Percentiles rank a stretch among this genome's conserved stretches.
Conservation (phyloP, 2,113 vertebrate species). For the Nerophis ophidion region DNA sequence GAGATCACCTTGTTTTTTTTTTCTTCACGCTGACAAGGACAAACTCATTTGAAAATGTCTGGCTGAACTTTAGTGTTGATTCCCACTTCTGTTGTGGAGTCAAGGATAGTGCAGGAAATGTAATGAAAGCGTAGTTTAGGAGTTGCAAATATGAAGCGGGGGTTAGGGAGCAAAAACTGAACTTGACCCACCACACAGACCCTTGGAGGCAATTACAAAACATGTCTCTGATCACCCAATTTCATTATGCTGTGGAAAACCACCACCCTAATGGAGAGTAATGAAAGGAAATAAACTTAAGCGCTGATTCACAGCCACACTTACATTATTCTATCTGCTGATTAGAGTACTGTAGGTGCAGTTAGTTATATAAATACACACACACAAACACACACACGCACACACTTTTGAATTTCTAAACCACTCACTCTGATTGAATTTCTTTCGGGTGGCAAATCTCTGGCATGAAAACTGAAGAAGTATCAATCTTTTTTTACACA, state of each 20-base stretch:
- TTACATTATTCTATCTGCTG: constrained; percentile 27
- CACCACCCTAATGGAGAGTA: constrained; percentile 47
- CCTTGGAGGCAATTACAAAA: constrained; percentile 68
- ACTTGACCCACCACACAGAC: constrained; percentile 30
- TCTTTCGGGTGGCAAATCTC: too few species aligned
- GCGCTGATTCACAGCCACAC: constrained; percentile 27
- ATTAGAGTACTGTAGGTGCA: constrained; percentile 25
- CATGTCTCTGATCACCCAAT: constrained; percentile 46
- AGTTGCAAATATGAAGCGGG: neutral
- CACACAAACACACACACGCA: too few species aligned
- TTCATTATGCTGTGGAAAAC: constrained; percentile 54
- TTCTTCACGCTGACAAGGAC: neutral
- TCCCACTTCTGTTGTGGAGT: neutral
- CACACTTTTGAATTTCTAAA: too few species aligned
- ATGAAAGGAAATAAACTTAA: constrained; percentile 56
- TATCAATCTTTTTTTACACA: too few species aligned
- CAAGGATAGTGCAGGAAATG: constrained; percentile 6
- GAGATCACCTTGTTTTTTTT: neutral
- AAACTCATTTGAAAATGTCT: neutral
- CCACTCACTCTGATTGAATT: too few species aligned
- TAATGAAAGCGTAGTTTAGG: neutral
- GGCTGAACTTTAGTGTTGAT: neutral
- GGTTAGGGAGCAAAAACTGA: neutral
- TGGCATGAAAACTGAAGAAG: too few species aligned
- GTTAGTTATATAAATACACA: neutral